A percentile compares a stretch with the other conserved stretches of the same genome.
phyloP scores from a whole-genome alignment of 2,888 invertebrate species.

The Ornithoptera priamus region DNA sequence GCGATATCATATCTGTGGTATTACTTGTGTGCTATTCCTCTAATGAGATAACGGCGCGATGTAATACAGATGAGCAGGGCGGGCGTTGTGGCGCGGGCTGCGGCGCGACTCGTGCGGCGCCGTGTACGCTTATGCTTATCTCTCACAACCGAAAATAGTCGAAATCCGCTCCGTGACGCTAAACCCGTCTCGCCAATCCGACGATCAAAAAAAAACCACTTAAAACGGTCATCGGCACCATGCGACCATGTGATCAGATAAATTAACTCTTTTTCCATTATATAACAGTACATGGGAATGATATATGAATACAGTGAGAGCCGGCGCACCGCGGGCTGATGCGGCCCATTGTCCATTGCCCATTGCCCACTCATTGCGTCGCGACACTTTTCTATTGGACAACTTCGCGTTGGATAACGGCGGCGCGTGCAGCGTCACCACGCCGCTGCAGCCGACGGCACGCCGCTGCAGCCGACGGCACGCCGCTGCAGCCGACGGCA shows the following conservation, averaged over 20 bases:
- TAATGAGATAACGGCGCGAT: too few relatives aligned
- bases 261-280: constrained; percentile 69
- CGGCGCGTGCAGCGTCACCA: constrained; percentile 2
- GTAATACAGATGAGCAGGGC: too few relatives aligned
- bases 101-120: too few relatives aligned
- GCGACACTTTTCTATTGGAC: constrained; percentile 61
- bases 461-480: too few relatives aligned
- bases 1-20: too few relatives aligned
- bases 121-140: too few relatives aligned
- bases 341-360: constrained; percentile 49
- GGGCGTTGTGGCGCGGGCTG: too few relatives aligned
- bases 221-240: constrained; percentile 59
- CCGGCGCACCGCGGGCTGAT: constrained; percentile 47
- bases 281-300: constrained; percentile 62
- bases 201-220: constrained; percentile 48
- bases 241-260: constrained; percentile 56
- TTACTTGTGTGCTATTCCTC: too few relatives aligned
- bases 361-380: constrained; percentile 58
- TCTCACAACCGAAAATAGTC: too few relatives aligned
- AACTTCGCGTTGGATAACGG: constrained; percentile 35
- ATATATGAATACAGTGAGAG: constrained; percentile 67
- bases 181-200: constrained; percentile 45
- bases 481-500: too few relatives aligned
- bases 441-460: too few relatives aligned
- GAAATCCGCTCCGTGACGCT: constrained; percentile 37